A percentile compares a stretch with the other conserved stretches of the same genome.
These are phyloP conservation scores for Scomber colias DNA, from an alignment of 2,113 vertebrate species.

Conservation along the genomic window DNA sequence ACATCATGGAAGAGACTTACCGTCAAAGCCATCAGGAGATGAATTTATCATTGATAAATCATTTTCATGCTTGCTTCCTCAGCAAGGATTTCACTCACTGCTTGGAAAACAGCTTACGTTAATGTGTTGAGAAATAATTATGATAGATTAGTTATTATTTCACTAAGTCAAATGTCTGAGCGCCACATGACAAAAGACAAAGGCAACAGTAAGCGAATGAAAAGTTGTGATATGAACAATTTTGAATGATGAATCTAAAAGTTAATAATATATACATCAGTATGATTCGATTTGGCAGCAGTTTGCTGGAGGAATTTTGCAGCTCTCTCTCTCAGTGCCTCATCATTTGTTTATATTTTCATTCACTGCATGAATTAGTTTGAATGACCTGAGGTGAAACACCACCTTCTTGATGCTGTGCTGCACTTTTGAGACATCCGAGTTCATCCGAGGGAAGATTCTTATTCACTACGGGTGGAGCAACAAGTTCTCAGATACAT, in stretches of 20 bases:
- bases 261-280: too few species aligned
- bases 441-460: conserved; percentile 18
- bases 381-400: background rate
- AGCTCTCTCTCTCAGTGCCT: too few species aligned
- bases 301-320: background rate
- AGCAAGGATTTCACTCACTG: too few species aligned
- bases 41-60: too few species aligned
- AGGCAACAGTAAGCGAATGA: background rate
- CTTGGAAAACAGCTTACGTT: too few species aligned
- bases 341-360: background rate
- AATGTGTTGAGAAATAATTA: too few species aligned
- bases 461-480: conserved; percentile 30
- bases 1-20: too few species aligned
- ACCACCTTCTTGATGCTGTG: background rate
- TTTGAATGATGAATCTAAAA: background rate
- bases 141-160: too few species aligned
- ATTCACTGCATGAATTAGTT: background rate
- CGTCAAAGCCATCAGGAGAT: too few species aligned
- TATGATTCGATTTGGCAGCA: background rate
- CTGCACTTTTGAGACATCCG: background rate
- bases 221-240: background rate
- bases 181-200: too few species aligned
- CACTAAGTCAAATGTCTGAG: background rate
- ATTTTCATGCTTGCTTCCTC: too few species aligned
- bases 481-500: conserved; percentile 71